Conservation (phyloP, 2,113 vertebrate species). For the Collichthys lucidus region DNA sequence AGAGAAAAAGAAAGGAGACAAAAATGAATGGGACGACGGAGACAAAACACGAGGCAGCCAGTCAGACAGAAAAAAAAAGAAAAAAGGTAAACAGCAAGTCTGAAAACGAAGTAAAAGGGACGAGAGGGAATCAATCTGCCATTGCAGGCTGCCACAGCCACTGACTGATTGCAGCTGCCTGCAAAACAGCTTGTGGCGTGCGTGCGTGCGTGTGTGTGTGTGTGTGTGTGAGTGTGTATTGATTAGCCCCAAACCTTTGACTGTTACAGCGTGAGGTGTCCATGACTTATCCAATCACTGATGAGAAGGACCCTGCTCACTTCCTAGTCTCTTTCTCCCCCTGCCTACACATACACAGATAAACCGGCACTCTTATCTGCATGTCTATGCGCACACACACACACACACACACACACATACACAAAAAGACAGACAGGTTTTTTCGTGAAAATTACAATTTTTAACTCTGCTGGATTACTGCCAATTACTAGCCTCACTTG, state of each 20-base stretch:
- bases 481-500: constrained; percentile 19
- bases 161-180: constrained; percentile 67
- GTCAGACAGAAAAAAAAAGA: constrained; percentile 20
- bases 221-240: constrained; percentile 25
- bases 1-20: constrained; percentile 32
- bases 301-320: constrained; percentile 45
- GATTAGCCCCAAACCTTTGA: constrained; percentile 55
- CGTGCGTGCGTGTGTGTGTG: constrained; percentile 22
- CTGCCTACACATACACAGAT: too few species aligned
- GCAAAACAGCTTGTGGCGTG: constrained; percentile 49
- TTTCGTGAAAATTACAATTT: not conserved
- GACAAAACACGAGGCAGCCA: constrained; percentile 46
- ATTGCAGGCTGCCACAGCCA: constrained; percentile 27
- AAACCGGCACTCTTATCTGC: too few species aligned
- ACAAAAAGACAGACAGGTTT: not conserved
- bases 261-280: constrained; percentile 61
- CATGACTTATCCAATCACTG: constrained; percentile 57
- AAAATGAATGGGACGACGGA: constrained; percentile 42
- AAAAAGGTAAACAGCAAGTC: constrained; percentile 47
- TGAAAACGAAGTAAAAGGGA: constrained; percentile 33
- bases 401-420: too few species aligned
- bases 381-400: not conserved
- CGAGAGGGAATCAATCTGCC: constrained; percentile 62
- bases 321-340: constrained; percentile 1
- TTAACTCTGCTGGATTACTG: constrained; percentile 16